Base-by-base conservation (phyloP, 2,113 vertebrate species). In the Syngnathus typhle region DNA sequence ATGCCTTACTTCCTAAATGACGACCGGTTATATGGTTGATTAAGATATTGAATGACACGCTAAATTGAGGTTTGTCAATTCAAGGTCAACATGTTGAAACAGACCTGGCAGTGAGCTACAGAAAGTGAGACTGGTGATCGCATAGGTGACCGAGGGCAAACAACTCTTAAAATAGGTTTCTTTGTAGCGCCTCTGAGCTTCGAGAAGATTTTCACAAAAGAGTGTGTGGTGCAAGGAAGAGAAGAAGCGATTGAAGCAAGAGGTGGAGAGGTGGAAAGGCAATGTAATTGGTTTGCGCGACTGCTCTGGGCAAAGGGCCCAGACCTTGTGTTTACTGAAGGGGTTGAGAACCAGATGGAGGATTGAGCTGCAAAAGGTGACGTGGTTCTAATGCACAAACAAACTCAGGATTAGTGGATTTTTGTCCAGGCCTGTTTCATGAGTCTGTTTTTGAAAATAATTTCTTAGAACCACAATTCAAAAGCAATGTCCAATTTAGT, bases 101-200 rank as follows among this genome's bases (percentile, higher is more conserved):
- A 65, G 71, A 58, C 39, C 44, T n/a, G 47, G 8, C 62, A 51
- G 46, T 67, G 70, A 77, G 54, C 72, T 72, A 63, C 60, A 74
- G 64, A 51, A 71, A 68, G 71, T 70, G 39, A 73, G 75, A 65
- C 67, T 64, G 80, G 70, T 76, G 73, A 78, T 64, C 56, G 76
- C 49, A 70, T 65, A 71, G 72, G 74, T 80, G 77, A 74, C 65
- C 0, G 55, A 81, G 70, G 74, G 64, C 44, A 81, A 82, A 68
- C 69, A 7, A 38, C 56, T 78, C 82, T 81, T 69, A 81, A 89
- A 89, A 85, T 87, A 88, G 85, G 52, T 74, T 78, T 76, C 74
- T 76, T 80, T 85, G 76, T 82, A 81, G 55, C 56, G 21, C 62
- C 68, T 49, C 59, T 63, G 58, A 71, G 68, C 49, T 82, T 75